Evolutionary conservation across 2,797 vertebrate species (phyloP), one percentile per base, ranked within the genome.

Genomic region (Gambelia wislizenii): DNA sequence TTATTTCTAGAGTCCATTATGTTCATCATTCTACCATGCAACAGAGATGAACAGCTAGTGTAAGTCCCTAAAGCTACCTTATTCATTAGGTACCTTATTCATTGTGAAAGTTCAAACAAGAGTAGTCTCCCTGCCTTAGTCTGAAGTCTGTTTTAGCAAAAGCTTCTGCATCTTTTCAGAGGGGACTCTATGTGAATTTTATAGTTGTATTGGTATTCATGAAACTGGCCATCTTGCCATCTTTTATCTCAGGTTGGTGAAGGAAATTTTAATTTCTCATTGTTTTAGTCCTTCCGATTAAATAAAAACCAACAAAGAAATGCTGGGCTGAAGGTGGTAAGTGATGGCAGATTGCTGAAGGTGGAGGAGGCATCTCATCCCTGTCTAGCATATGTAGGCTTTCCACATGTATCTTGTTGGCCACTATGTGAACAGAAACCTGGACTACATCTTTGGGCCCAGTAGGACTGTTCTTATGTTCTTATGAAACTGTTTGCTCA

Each of bases 1-100:
- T n/a, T 64, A 27, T 81, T 92, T 91, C 70, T 77, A 30, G 92
- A 91, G 36, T 89, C 90, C 64, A 75, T 92, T 90, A 75, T 12
- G 1, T n/a, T 93, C 33, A 76, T 89, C 1, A 0, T 88, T 94
- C 85, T 87, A 44, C 59, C 91, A 56, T 90, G 61, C 76, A 47
- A 16, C 84, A 8, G 79, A 84, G 61, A 42, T 87, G 20, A 27
- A 64, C 80, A 86, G 54, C 81, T 90, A 87, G 36, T 88, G 61
- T 49, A 90, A 16, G 78, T 56, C 42, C 59, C 61, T 61, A 59
- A 16, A 91, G 83, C 33, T 80, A 56, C 22, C 4, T 1, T 87
- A 25, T 87, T 92, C 79, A 20, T 86, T 82, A 75, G 52, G 56
- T 88, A 90, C n/a, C n/a, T n/a, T n/a, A 59, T 85, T 92, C 7